Percentiles rank a stretch among this genome's conserved stretches.
Evolutionary conservation across 2,797 vertebrate species (phyloP).

Genomic region (Catamblyrhynchus diadema): DNA sequence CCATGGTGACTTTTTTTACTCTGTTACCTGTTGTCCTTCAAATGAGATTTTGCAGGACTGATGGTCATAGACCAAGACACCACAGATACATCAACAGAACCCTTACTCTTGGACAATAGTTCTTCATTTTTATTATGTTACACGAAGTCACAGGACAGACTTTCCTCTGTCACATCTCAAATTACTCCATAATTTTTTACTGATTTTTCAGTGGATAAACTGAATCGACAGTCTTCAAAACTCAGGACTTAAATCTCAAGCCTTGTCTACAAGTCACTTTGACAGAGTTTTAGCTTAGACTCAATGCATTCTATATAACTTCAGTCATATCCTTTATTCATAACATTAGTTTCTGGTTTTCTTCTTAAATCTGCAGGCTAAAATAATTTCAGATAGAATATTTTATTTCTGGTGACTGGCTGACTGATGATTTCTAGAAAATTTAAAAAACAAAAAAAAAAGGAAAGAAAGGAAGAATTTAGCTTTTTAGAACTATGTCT

Average conservation of each 20-base stretch:
- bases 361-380: not conserved
- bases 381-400: not conserved
- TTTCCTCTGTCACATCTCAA: not conserved
- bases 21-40: not conserved
- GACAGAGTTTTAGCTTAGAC: not conserved
- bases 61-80: fast-evolving
- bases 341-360: not conserved
- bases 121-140: not conserved
- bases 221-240: not conserved
- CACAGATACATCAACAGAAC: not conserved
- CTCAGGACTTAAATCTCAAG: not conserved
- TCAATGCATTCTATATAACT: not conserved
- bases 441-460: not conserved
- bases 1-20: not conserved
- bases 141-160: not conserved
- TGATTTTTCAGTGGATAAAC: not conserved
- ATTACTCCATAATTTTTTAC: not conserved
- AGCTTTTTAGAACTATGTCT: not conserved
- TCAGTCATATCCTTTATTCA: not conserved
- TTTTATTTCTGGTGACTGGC: not conserved
- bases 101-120: not conserved
- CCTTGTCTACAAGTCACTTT: not conserved
- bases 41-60: not conserved
- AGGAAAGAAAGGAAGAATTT: not conserved
- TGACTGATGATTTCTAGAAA: not conserved